Evolutionary conservation across 1,140 invertebrate genomes (phyloP), one percentile per base, ranked within the genome.

Genomic region (Callitettix versicolor): DNA sequence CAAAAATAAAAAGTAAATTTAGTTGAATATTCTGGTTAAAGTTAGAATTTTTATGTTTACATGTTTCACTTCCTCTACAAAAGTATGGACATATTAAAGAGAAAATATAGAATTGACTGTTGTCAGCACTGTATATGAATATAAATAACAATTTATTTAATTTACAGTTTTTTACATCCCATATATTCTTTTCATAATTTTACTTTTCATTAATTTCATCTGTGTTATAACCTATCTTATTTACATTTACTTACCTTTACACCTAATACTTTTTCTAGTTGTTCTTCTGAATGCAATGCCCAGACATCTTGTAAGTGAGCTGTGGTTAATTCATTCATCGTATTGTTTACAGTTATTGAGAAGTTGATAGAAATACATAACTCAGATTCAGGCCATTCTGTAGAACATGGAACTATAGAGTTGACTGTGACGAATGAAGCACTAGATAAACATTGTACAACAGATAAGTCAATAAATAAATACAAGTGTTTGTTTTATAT

Each of bases 341-440:
- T 18, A 36, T 3, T 38, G 48, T 34, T 38, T 11, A 51, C 15
- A 15, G 48, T 30, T 38, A 51, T 20, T 21, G 48, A 51, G 3
- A 51, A 20, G 33, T 51, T 51, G 12, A 38, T 14, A 2, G 34
- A 36, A 30, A 51, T 26, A 17, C 48, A 51, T 21, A 38, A 17
- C 3, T 51, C 48, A 3, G 48, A 21, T 9, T 51, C 15, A n/a
- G 48, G 48, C 48, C 48, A 51, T 7, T 51, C 48, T 38, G 26
- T 21, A 5, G 48, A 34, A 38, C 48, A 51, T 2, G 21, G n/a
- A n/a, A 5, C 3, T 14, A 51, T 34, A 30, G 4, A 6, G 33
- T 51, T 26, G 7, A 51, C 17, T 7, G 34, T 2, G 14, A 51
- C 48, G 21, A 18, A 36, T 18, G 48, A 15, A n/a, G 30, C 7